Evolutionary conservation across 2,113 vertebrate species (phyloP).

Genomic region (Vulpes lagopus): DNA sequence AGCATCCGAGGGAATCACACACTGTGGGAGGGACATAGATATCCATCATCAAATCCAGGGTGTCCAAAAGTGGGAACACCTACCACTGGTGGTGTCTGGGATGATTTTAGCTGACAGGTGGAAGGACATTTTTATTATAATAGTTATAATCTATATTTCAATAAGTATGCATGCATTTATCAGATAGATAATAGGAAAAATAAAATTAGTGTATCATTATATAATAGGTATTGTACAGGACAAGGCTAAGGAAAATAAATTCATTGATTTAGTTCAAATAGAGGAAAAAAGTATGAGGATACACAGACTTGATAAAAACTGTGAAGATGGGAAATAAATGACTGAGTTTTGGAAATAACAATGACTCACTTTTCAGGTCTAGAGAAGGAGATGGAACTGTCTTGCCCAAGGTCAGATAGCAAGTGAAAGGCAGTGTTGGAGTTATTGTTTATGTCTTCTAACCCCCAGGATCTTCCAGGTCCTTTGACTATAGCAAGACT

Average conservation of each 20-base stretch:
- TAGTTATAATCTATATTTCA: not conserved
- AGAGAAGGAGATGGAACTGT: not conserved
- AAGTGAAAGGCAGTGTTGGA: not conserved
- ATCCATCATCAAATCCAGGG: not conserved
- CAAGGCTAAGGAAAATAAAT: not conserved
- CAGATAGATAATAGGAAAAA: not conserved
- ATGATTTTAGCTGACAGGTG: not conserved
- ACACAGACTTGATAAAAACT: not conserved
- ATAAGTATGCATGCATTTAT: not conserved
- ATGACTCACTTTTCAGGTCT: not conserved
- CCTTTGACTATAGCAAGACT: not conserved
- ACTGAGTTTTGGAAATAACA: not conserved
- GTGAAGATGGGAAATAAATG: not conserved
- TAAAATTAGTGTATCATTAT: not conserved
- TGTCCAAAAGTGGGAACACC: not conserved
- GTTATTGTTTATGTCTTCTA: not conserved
- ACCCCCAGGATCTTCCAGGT: not conserved
- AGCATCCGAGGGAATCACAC: not conserved
- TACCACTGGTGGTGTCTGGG: not conserved
- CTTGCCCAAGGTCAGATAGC: not conserved
- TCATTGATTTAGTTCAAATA: not conserved
- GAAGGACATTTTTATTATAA: not conserved
- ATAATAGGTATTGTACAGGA: not conserved
- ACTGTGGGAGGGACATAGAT: not conserved
- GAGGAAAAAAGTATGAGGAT: not conserved